Base-by-base conservation (phyloP, 2,888 invertebrate species). In the Tenthredo notha region DNA sequence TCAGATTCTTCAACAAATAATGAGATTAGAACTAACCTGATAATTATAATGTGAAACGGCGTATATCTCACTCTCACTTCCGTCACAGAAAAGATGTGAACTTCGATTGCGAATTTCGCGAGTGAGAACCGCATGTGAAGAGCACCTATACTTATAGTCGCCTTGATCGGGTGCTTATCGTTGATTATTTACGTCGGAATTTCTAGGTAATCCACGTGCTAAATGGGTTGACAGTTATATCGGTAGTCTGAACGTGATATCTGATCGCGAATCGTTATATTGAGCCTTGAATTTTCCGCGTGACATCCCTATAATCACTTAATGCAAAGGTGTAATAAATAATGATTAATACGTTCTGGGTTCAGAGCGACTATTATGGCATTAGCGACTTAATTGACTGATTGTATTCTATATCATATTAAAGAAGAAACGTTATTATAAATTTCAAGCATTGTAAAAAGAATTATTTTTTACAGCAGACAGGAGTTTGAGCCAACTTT, bases 71-170 rank as follows among this genome's bases (percentile, higher is more conserved):
- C 21, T 80, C n/a, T 80, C 40, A 61, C 58, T 80, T 37, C n/a
- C 58, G 54, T 18, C 18, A 54, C 54, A 25, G 54, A 5, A 18
- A 21, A 33, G 33, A 77, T 54, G n/a, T 77, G 29, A 18, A 77
- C 54, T 77, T 29, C 0, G 21, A 40, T 37, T 80, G 61, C 10
- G 70, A 85, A 78, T 85, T 43, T 85, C 80, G 80, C 58, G 85
- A 85, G 80, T 85, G 85, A 82, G 43, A n/a, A n/a, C 37, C 67
- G 50, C 85, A 85, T 50, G 80, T 82, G 85, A 82, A 18, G 50
- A 25, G 25, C 43, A 47, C 65, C 37, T 43, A 50, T 47, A 78
- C 65, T 78, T 85, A 85, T 85, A 85, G 70, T 70, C n/a, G 33
- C 18, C 9, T 77, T 50, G 80, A 70, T 77, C 61, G 37, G 37